These are phyloP conservation scores for Drosophila anceps DNA, from an alignment of 2,888 invertebrate species.

Conservation along the genomic window DNA sequence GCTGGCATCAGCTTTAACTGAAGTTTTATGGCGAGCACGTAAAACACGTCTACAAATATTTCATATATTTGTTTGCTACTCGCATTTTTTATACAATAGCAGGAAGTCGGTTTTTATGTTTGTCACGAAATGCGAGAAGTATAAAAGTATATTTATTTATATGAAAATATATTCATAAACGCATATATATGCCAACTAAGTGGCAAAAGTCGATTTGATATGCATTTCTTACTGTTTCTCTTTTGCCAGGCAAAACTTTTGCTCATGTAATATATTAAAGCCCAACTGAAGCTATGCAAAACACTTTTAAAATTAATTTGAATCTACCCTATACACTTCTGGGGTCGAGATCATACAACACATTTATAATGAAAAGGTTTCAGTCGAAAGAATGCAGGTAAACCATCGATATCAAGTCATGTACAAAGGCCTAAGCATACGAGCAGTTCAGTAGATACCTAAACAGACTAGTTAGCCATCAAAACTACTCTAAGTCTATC, in stretches of 20 bases:
- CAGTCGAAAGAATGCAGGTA: neutral
- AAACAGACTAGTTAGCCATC: no score
- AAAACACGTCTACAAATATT: slow-evolving; percentile 13
- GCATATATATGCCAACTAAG: neutral
- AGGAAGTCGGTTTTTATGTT: neutral
- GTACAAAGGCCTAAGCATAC: no score
- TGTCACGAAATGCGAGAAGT: slow-evolving; percentile 2
- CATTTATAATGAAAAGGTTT: neutral
- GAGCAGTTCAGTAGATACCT: no score
- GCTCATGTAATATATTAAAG: neutral
- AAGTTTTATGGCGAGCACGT: slow-evolving; percentile 9
- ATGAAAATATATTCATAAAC: neutral
- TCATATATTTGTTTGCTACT: neutral
- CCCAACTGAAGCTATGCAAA: no score
- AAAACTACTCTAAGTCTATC: no score
- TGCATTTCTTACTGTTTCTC: neutral
- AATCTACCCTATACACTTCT: neutral
- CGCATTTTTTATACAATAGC: neutral
- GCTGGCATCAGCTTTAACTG: neutral
- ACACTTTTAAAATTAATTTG: neutral
- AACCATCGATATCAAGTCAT: neutral
- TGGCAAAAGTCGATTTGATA: neutral
- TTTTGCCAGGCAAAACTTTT: no score
- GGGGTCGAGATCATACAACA: neutral
- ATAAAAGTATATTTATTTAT: slow-evolving; percentile 1